Evolutionary conservation across 1,140 invertebrate species (phyloP).

Genomic region (Cyrtorhinus lividipennis): DNA sequence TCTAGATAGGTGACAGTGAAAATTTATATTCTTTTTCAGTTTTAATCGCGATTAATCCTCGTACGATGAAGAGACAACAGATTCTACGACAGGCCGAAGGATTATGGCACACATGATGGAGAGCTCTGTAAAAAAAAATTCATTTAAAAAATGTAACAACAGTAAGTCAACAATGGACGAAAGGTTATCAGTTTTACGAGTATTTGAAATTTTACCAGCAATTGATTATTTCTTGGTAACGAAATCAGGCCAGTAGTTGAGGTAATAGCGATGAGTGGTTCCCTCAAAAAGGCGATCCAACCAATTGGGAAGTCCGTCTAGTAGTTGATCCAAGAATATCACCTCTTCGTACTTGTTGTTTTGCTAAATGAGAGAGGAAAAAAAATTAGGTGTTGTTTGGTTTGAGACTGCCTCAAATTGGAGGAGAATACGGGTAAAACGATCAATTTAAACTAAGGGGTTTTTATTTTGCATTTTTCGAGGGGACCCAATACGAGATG

Average conservation of each 20-base stretch:
- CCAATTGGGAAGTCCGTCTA: slow-evolving; percentile 91
- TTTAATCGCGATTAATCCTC: neutral
- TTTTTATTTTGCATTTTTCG: no score
- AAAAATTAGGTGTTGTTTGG: no score
- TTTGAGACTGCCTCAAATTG: no score
- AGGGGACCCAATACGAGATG: no score
- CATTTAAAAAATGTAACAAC: neutral
- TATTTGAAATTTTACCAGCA: neutral
- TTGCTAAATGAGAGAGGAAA: slow-evolving; percentile 17
- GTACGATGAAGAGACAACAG: neutral
- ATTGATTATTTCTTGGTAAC: slow-evolving; percentile 25
- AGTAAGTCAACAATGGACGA: neutral
- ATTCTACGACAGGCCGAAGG: no score
- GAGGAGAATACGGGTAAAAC: no score
- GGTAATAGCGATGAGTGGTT: slow-evolving; percentile 80
- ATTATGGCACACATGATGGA: no score
- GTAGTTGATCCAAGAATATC: slow-evolving; percentile 51
- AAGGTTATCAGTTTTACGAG: neutral
- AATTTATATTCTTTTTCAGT: no score
- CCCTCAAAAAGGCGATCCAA: slow-evolving; percentile 92
- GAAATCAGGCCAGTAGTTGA: slow-evolving; percentile 95
- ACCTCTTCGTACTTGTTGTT: slow-evolving; percentile 26
- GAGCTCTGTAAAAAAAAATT: no score
- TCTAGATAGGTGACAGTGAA: no score
- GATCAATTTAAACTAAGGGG: no score